These are phyloP conservation scores for Folsomia candida DNA, from an alignment of 2,888 invertebrate genomes.

Conservation along the genomic window DNA sequence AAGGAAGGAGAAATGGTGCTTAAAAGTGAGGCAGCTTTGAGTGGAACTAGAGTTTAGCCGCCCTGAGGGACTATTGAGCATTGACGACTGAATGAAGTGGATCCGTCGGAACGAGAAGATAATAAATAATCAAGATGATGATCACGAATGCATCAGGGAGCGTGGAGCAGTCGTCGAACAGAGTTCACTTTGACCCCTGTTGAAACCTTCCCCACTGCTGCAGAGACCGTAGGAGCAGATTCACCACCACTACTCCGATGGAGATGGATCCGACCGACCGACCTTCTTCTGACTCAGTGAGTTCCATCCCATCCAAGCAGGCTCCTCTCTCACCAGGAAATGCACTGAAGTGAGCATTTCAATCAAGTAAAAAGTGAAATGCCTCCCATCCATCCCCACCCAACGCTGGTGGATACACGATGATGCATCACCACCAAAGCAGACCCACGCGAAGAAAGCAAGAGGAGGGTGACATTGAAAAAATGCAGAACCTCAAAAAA, in stretches of 20 bases:
- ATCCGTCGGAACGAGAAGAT: background rate
- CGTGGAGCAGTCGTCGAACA: background rate
- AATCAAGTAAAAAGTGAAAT: slow-evolving; percentile 3
- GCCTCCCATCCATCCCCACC: background rate
- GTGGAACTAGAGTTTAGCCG: background rate
- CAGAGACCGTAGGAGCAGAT: background rate
- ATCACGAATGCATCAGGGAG: slow-evolving; percentile 4
- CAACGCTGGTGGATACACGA: too few species aligned
- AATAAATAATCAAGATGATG: slow-evolving; percentile 8
- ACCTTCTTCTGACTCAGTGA: slow-evolving; percentile 8
- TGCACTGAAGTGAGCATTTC: slow-evolving; percentile 8
- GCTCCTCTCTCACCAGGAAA: background rate
- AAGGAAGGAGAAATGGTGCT: too few species aligned
- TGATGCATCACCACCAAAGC: too few species aligned
- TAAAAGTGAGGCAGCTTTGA: background rate
- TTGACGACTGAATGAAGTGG: slow-evolving; percentile 4
- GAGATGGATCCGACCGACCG: background rate
- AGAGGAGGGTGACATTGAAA: slow-evolving; percentile 2
- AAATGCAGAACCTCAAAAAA: background rate
- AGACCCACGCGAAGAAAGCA: background rate
- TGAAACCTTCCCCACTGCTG: background rate
- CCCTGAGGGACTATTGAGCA: background rate
- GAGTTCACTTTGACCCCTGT: background rate
- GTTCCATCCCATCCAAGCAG: background rate
- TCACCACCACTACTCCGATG: background rate